These are phyloP conservation scores for Dendropsophus ebraccatus DNA, from an alignment of 2,113 vertebrate species.

Conservation along the genomic window DNA sequence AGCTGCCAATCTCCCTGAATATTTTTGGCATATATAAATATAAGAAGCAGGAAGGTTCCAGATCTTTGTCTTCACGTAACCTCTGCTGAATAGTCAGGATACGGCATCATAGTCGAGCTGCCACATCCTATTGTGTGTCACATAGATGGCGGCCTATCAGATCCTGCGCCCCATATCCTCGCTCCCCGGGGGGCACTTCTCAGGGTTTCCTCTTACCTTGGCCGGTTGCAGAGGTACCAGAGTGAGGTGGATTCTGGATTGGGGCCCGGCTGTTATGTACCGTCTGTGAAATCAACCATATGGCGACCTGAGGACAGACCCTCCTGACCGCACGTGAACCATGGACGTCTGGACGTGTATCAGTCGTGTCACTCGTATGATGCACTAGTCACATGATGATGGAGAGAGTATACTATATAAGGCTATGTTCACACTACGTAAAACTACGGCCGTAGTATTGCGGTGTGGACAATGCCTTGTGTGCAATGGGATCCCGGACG, in stretches of 20 bases:
- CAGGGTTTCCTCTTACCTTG: neutral
- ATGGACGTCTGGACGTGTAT: neutral
- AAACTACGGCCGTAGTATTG: too few species aligned
- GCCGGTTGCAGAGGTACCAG: neutral
- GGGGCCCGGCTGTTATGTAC: neutral
- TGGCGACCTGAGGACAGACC: neutral
- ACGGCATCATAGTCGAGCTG: constrained; percentile 52
- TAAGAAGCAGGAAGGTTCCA: constrained; percentile 26
- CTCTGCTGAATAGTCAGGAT: constrained; percentile 12
- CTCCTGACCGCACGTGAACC: neutral
- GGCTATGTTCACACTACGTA: too few species aligned
- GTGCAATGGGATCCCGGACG: too few species aligned
- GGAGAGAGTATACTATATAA: too few species aligned
- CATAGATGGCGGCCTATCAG: neutral
- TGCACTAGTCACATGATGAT: too few species aligned
- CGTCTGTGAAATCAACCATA: neutral
- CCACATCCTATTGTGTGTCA: constrained; percentile 42
- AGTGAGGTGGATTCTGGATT: neutral
- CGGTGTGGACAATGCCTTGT: too few species aligned
- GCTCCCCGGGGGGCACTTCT: neutral
- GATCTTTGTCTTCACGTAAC: constrained; percentile 36
- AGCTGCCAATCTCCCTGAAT: constrained; percentile 52
- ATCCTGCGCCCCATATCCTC: neutral
- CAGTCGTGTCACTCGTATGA: too few species aligned
- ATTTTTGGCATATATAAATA: constrained; percentile 43